phyloP scores from a whole-genome alignment of 2,888 invertebrate genomes.

The Allygus modestus region DNA sequence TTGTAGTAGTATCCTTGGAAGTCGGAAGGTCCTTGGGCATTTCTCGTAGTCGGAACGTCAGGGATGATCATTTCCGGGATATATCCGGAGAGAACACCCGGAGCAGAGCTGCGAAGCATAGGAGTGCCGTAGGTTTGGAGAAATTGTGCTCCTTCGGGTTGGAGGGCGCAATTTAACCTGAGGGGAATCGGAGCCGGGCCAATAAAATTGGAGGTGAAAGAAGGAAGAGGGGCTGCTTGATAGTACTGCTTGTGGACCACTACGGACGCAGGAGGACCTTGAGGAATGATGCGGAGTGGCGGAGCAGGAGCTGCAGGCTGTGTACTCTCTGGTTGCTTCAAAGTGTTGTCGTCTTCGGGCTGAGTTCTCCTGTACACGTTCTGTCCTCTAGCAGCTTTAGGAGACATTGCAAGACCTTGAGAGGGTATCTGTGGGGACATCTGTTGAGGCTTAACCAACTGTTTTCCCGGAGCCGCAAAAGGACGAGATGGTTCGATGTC shows the following conservation, averaged over 20 bases:
- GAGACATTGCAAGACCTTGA: neutral
- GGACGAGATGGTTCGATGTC: conserved; percentile 11
- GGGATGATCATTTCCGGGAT: conserved; percentile 7
- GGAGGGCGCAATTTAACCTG: conserved; percentile 19
- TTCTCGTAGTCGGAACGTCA: neutral
- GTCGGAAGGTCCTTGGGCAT: neutral
- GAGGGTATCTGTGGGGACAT: neutral
- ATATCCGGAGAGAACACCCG: neutral
- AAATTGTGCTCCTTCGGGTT: conserved; percentile 26
- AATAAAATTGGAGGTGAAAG: neutral
- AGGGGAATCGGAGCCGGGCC: neutral
- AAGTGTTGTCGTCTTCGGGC: conserved; percentile 17
- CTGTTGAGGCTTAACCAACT: neutral
- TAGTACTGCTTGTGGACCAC: neutral
- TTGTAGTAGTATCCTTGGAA: neutral
- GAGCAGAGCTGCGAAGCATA: conserved; percentile 1
- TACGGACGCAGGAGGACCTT: neutral
- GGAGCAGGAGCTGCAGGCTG: neutral
- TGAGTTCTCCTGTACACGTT: neutral
- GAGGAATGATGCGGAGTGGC: neutral
- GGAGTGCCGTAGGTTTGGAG: neutral
- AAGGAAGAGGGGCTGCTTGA: neutral
- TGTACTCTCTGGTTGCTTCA: neutral
- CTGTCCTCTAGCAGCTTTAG: conserved; percentile 9
- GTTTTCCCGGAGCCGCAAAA: neutral